Percentiles rank a stretch among this genome's conserved stretches.
These are phyloP conservation scores for Tokudaia tokunoshimensis DNA, from an alignment of 2,797 vertebrate genomes.

Conservation along the genomic window DNA sequence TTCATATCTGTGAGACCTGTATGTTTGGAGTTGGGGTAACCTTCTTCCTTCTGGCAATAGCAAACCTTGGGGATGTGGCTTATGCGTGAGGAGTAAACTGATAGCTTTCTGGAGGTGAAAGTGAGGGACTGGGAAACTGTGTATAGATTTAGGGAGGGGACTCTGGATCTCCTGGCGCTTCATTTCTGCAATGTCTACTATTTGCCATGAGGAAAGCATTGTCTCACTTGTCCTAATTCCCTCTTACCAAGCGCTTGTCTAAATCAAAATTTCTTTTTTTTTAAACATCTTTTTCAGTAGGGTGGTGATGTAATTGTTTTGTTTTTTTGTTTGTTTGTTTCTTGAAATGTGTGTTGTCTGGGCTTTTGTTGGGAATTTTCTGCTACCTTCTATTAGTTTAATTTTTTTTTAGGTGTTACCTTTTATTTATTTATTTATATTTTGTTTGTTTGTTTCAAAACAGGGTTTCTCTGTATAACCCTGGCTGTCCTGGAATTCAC, in stretches of 20 bases:
- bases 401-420: no score
- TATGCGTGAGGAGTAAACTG: background rate
- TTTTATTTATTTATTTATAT: no score
- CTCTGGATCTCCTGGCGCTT: background rate
- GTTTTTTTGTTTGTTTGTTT: no score
- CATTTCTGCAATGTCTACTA: background rate
- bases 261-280: background rate
- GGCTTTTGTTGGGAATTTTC: no score
- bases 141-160: background rate
- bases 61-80: background rate
- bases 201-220: background rate
- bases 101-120: background rate
- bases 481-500: no score
- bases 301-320: no score
- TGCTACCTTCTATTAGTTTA: no score
- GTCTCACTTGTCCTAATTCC: background rate
- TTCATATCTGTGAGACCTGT: background rate
- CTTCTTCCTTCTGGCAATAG: background rate
- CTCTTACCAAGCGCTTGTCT: background rate
- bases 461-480: no score
- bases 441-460: no score
- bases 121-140: background rate
- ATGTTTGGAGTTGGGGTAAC: background rate
- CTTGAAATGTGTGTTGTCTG: no score
- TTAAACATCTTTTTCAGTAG: no score